Percentiles rank a stretch among this genome's conserved stretches.
Evolutionary conservation across 2,113 vertebrate species (phyloP).

Genomic region (Mionectes macconnelli): DNA sequence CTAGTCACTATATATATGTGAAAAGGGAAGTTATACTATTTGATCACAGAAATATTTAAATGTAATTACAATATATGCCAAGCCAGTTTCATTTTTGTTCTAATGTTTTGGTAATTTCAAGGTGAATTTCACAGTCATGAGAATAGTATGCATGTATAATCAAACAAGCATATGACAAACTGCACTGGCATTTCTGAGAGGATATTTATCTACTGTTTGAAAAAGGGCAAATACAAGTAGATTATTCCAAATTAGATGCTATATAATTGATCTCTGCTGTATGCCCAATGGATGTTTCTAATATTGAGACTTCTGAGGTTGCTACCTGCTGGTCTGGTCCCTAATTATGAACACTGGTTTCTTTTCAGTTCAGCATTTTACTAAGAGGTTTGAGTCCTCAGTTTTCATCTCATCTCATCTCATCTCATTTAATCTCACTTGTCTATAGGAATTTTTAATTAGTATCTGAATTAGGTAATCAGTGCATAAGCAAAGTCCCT

Average conservation of each 20-base stretch:
- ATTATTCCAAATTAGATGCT: not conserved
- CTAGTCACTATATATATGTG: not conserved
- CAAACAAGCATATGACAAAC: not conserved
- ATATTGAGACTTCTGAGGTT: not conserved
- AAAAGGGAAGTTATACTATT: not conserved
- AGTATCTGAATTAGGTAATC: not conserved
- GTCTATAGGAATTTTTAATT: not conserved
- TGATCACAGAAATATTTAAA: not conserved
- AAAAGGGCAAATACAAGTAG: not conserved
- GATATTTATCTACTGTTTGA: not conserved
- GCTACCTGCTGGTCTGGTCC: not conserved
- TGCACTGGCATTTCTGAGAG: not conserved
- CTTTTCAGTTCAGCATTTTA: not conserved
- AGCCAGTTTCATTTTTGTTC: not conserved
- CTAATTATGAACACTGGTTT: not conserved
- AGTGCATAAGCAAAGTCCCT: not conserved
- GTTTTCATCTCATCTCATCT: not conserved
- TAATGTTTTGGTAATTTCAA: not conserved
- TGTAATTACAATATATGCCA: no score
- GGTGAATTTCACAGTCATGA: not conserved
- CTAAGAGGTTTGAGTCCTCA: not conserved
- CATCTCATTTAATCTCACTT: not conserved
- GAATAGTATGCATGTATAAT: not conserved
- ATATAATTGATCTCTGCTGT: not conserved
- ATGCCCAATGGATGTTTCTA: not conserved